These are phyloP conservation scores for Drosophila varians DNA, from an alignment of 1,140 invertebrate species.

Conservation along the genomic window DNA sequence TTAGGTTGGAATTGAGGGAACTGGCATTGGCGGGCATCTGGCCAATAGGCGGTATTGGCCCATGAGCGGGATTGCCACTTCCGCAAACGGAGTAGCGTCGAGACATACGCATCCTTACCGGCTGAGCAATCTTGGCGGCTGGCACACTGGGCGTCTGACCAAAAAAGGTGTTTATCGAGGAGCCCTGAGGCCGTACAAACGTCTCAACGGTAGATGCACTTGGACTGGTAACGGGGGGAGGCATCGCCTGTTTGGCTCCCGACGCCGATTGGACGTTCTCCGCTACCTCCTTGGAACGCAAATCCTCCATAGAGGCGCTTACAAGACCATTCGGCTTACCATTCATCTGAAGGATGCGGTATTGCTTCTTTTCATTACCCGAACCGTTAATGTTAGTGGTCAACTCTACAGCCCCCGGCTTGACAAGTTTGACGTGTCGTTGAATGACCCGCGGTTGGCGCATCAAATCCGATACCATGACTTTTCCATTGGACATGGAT, in stretches of 20 bases:
- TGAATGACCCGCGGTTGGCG: not conserved
- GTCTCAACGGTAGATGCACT: conserved; percentile 15
- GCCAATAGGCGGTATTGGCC: too few relatives aligned
- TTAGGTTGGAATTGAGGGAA: not conserved
- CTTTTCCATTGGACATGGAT: not conserved
- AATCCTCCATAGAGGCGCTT: not conserved
- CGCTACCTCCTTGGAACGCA: conserved; percentile 35
- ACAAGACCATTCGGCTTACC: conserved; percentile 5
- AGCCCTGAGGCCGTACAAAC: conserved; percentile 10
- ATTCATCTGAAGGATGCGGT: conserved; percentile 35
- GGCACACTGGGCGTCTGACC: not conserved
- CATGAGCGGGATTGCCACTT: conserved; percentile 2
- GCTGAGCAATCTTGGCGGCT: not conserved
- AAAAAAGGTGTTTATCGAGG: conserved; percentile 26
- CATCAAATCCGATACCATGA: not conserved
- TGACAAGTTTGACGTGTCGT: conserved; percentile 2
- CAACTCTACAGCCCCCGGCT: not conserved
- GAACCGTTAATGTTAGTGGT: not conserved
- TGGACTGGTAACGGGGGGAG: not conserved
- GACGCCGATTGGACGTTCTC: conserved; percentile 17
- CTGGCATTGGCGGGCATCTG: not conserved
- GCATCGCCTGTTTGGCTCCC: not conserved
- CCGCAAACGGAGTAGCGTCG: conserved; percentile 60
- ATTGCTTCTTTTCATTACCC: conserved; percentile 38
- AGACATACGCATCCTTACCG: conserved; percentile 33